Base-by-base conservation (phyloP, 2,113 vertebrate genomes). In the Anguilla japonica region DNA sequence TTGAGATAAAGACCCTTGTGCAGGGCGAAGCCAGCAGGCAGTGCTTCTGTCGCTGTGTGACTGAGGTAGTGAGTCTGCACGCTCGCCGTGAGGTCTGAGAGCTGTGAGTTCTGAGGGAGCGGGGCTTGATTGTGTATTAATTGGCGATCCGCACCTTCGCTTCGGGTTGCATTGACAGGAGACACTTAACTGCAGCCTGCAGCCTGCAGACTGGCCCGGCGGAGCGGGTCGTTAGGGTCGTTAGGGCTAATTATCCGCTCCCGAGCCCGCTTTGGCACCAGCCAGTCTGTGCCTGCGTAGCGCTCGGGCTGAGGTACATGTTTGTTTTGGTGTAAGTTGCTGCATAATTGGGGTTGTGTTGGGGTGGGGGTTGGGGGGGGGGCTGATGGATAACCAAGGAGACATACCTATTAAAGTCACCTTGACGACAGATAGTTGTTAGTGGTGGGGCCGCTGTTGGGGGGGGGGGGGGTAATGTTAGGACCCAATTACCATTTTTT, bases 241-340 rank as follows among this genome's bases (percentile, higher is more conserved):
- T 94, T 93, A 92, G 88, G 84, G 82, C 88, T 88, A 90, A 87
- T 75, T 78, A 89, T 88, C 90, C 91, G 92, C 92, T 94, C 94
- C 91, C 87, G 92, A 93, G 95, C 94, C 92, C 85, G 83, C 78
- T 46, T 82, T 92, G 94, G 94, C 94, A 94, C 95, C 94, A 95
- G 92, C 79, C 90, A 93, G 94, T 94, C 94, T 95, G 93, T 89
- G 89, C 78, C 88, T 85, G 85, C 91, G 90, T 90, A 89, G 89
- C 84, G 41, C 87, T 92, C 90, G 88, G 86, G 88, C 87, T 88
- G 88, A 75, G 87, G 85, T 85, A 90, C 89, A 88, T 93, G 91
- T 93, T 92, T 92, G 90, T 92, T 92, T 89, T 92, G 89, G 90
- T 90, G 90, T 90, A 88, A 41, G 87, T 75, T 82, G 88, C 85